These are phyloP conservation scores for Drosophila santomea DNA, from an alignment of 1,140 invertebrate species.

Conservation along the genomic window DNA sequence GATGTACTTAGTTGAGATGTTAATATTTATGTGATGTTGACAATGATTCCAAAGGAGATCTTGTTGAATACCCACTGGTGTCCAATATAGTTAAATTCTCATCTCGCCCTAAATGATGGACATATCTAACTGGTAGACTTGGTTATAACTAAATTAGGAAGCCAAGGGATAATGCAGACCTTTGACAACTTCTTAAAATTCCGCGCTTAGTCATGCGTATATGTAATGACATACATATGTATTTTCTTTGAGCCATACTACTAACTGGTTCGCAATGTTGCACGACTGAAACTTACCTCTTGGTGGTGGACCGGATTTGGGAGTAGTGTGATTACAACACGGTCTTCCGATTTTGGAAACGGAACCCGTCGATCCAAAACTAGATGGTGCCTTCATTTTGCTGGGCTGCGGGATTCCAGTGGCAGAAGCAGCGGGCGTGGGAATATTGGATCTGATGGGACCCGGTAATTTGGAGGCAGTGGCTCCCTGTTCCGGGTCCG, in stretches of 20 bases:
- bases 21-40: neutral
- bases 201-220: no score
- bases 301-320: slow-evolving; percentile 75
- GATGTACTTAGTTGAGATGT: neutral
- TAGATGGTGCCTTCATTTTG: slow-evolving; percentile 62
- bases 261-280: neutral
- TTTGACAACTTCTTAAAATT: no score
- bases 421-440: slow-evolving; percentile 59
- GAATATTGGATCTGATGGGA: slow-evolving; percentile 57
- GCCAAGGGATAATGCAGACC: no score
- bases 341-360: slow-evolving; percentile 76
- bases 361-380: slow-evolving; percentile 56
- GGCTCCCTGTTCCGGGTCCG: slow-evolving; percentile 14
- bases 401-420: slow-evolving; percentile 64
- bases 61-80: neutral
- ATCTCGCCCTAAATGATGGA: no score
- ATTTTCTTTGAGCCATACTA: neutral
- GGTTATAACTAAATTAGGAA: neutral
- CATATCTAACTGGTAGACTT: neutral
- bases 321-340: slow-evolving; percentile 70
- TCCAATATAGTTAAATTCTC: no score
- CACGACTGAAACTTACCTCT: slow-evolving; percentile 60
- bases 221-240: no score
- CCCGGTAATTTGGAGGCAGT: slow-evolving; percentile 35
- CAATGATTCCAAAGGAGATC: neutral